A percentile compares a stretch with the other conserved stretches of the same genome.
These are phyloP conservation scores for Phengaris alcon DNA, from an alignment of 2,888 invertebrate species.

Conservation along the genomic window DNA sequence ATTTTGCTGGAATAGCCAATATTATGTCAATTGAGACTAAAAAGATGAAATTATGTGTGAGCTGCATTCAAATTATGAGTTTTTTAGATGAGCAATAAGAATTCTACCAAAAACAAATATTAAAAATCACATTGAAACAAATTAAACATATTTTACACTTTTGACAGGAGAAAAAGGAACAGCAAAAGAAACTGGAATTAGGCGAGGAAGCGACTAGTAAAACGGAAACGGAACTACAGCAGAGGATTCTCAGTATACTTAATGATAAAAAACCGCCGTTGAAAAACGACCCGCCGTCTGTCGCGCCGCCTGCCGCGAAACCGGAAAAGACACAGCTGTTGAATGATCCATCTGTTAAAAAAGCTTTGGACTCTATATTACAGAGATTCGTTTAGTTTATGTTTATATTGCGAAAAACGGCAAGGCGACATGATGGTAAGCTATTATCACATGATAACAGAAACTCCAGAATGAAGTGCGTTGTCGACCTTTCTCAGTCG, in stretches of 20 bases:
- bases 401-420: too few species aligned
- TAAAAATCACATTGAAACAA: not conserved
- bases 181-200: slow-evolving; percentile 86
- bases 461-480: not conserved
- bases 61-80: too few species aligned
- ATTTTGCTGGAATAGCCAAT: too few species aligned
- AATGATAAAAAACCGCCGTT: slow-evolving; percentile 80
- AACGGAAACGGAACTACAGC: slow-evolving; percentile 86
- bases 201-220: slow-evolving; percentile 79
- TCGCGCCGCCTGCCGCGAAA: slow-evolving; percentile 47
- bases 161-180: slow-evolving; percentile 83
- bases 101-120: too few species aligned
- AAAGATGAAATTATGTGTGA: too few species aligned
- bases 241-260: slow-evolving; percentile 87
- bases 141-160: slow-evolving; percentile 1
- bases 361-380: slow-evolving; percentile 85
- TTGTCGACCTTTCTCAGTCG: too few species aligned
- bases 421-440: too few species aligned
- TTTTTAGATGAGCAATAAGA: too few species aligned
- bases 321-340: slow-evolving; percentile 78
- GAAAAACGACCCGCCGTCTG: slow-evolving; percentile 39
- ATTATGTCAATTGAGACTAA: too few species aligned
- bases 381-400: slow-evolving; percentile 55
- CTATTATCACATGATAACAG: too few species aligned
- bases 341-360: slow-evolving; percentile 87